Conservation (phyloP, 1,140 invertebrate genomes). For the Brachionus sp. region DNA sequence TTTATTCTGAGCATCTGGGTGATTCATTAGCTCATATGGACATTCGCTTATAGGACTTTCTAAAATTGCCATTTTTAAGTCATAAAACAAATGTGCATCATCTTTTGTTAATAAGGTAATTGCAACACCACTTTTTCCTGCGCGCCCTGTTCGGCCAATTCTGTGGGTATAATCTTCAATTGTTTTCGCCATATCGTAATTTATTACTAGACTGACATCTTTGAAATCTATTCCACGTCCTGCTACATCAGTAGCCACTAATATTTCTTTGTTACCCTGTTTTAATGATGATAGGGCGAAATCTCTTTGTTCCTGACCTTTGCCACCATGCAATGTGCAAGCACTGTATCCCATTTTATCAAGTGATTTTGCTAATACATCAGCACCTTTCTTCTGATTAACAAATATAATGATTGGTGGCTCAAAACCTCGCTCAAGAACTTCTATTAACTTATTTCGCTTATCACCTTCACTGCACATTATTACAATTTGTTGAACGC, state of each 20-base stretch:
- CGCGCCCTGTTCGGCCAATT: constrained; percentile 96
- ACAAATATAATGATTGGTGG: constrained; percentile 99
- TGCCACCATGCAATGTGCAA: constrained; percentile 68
- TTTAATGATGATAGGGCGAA: constrained; percentile 94
- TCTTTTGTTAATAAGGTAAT: constrained; percentile 95
- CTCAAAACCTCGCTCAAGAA: constrained; percentile 68
- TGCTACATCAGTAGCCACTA: constrained; percentile 99
- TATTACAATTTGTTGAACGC: constrained; percentile 95
- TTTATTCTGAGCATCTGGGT: constrained; percentile 96
- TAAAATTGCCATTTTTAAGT: constrained; percentile 86
- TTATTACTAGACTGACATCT: constrained; percentile 95
- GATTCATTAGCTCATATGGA: constrained; percentile 92
- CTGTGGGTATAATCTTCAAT: constrained; percentile 99
- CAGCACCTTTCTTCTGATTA: constrained; percentile 99
- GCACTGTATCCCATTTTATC: constrained; percentile 82
- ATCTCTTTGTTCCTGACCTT: constrained; percentile 98
- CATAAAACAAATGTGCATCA: constrained; percentile 89
- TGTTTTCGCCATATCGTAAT: constrained; percentile 98
- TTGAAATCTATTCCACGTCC: constrained; percentile 99
- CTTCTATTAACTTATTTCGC: constrained; percentile 64
- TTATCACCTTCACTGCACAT: constrained; percentile 86
- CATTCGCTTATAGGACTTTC: constrained; percentile 87
- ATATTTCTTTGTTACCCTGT: constrained; percentile 84
- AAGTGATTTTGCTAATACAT: constrained; percentile 90
- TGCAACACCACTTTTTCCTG: constrained; percentile 91